These are phyloP conservation scores for Agrochola litura DNA, from an alignment of 2,888 invertebrate species.

Conservation along the genomic window DNA sequence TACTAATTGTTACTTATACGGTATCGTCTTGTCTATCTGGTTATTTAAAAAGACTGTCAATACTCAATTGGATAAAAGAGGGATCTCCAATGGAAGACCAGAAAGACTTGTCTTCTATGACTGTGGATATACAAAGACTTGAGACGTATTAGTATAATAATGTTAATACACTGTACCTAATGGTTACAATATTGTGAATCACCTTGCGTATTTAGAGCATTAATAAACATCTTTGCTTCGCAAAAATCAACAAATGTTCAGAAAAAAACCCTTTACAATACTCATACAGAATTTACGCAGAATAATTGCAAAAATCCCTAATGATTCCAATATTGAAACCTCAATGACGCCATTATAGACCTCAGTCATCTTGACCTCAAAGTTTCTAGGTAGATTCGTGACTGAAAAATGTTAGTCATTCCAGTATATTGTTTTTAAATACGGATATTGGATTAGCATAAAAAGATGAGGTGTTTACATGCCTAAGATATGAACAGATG, in stretches of 20 bases:
- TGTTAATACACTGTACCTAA: neutral
- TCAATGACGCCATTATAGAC: constrained; percentile 56
- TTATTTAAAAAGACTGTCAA: too few species aligned
- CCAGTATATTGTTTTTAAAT: constrained; percentile 58
- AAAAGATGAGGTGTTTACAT: constrained; percentile 47
- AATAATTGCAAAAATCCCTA: constrained; percentile 39
- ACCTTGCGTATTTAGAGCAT: neutral
- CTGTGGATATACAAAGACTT: too few species aligned
- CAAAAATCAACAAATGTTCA: constrained; percentile 3
- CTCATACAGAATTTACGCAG: neutral
- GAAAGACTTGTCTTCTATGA: neutral
- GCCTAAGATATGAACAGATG: constrained; percentile 15
- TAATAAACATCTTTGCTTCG: neutral
- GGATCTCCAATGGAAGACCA: too few species aligned
- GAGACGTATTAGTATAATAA: neutral
- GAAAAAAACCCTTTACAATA: neutral
- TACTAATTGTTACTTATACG: neutral
- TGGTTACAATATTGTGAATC: neutral
- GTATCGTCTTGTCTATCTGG: too few species aligned
- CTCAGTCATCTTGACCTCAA: constrained; percentile 66
- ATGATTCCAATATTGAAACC: constrained; percentile 33
- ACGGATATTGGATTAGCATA: constrained; percentile 60
- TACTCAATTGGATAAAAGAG: too few species aligned
- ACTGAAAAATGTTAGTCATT: constrained; percentile 66
- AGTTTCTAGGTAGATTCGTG: constrained; percentile 63